Evolutionary conservation across 2,888 invertebrate species (phyloP).

Genomic region (Thecocarcelia acutangulata): DNA sequence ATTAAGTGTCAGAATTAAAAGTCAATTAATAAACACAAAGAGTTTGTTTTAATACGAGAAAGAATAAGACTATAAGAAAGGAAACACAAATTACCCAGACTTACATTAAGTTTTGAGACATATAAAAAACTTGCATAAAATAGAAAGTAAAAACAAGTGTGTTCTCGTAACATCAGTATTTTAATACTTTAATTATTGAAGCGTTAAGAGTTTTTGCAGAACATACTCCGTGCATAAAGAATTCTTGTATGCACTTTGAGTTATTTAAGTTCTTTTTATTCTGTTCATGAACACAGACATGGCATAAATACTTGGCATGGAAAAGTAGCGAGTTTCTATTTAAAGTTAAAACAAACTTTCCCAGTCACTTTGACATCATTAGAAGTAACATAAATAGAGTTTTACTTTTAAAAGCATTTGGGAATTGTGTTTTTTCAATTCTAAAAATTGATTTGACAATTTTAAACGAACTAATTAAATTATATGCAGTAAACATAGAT

Average conservation of each 20-base stretch:
- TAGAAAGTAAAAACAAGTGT: slow-evolving; percentile 44
- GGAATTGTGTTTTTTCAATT: too few species aligned
- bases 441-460: too few species aligned
- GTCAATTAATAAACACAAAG: slow-evolving; percentile 66
- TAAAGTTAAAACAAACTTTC: too few species aligned
- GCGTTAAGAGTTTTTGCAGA: neutral
- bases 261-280: too few species aligned
- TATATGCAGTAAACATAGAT: too few species aligned
- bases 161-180: slow-evolving; percentile 18
- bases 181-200: too few species aligned
- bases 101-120: slow-evolving; percentile 46
- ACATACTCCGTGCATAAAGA: slow-evolving; percentile 2
- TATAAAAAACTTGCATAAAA: neutral
- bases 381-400: too few species aligned
- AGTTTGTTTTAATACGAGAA: slow-evolving; percentile 30
- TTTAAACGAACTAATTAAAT: too few species aligned
- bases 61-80: slow-evolving; percentile 6
- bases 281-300: slow-evolving; percentile 5
- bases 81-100: slow-evolving; percentile 23
- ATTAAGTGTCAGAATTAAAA: slow-evolving; percentile 68
- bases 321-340: too few species aligned
- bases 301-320: slow-evolving; percentile 3
- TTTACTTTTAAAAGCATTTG: too few species aligned
- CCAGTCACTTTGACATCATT: neutral
- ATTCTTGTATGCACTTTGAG: too few species aligned